Base-by-base conservation (phyloP, 1,140 invertebrate species). In the Teleopsis dalmanni region DNA sequence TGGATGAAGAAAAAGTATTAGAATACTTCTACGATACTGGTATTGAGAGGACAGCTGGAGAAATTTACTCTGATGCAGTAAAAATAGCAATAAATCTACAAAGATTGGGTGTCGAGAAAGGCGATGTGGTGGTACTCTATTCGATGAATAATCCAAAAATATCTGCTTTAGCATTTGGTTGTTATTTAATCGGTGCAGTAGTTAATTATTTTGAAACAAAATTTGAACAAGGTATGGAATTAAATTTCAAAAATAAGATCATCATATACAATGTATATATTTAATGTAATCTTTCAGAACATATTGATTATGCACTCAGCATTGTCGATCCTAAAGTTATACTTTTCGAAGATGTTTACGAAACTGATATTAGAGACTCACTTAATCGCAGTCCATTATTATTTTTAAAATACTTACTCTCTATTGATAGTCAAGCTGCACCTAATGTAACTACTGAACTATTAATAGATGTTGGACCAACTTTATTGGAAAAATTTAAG, bases 11-110 rank as follows among this genome's bases (percentile, higher is more conserved):
- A 21, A 42, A 44, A 37, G 19, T 43, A 4, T 18, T 50, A n/a
- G 48, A 50, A 26, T 14, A 43, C 27, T 50, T 41, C 23, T 41
- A 36, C 9, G 48, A 49, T 25, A 35, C 22, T 3, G 41, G 33
- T n/a, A 3, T 22, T 3, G 8, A 2, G 2, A 11, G 14, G 8
- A 49, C 48, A n/a, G 38, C 23, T 13, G 22, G 19, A 11, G 34
- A 45, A 19, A 33, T 50, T 2, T 33, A 38, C 16, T 25, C 25
- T 1, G 29, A 38, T 4, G 26, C 49, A 6, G 23, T 50, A 19
- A 37, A 34, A 23, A 26, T 44, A 0, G 49, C 49, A 10, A 44
- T 25, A 4, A 50, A 50, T 44, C n/a, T 50, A 8, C 18, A 31
- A 16, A 31, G 29, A 19, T 27, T 50, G 33, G 42, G 42, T 11